A percentile compares a stretch with the other conserved stretches of the same genome.
phyloP scores from a whole-genome alignment of 2,888 invertebrate genomes.

The Drosophila borealis region DNA sequence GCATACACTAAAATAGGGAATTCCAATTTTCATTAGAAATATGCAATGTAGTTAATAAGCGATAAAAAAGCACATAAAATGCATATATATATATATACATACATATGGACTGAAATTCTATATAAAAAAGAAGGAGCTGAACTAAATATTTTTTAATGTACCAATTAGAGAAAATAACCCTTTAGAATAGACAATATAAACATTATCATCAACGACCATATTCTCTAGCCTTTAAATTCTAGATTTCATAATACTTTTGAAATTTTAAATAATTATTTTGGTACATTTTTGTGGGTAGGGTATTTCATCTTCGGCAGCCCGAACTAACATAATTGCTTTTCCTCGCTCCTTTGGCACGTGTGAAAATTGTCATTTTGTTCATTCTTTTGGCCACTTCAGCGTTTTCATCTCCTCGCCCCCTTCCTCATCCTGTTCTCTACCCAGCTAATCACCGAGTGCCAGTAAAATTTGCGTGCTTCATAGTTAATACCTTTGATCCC shows the following conservation, averaged over 20 bases:
- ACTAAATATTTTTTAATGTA: too few species aligned
- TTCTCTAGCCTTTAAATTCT: too few species aligned
- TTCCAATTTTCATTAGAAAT: neutral
- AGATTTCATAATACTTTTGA: too few species aligned
- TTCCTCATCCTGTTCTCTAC: neutral
- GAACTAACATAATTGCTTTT: too few species aligned
- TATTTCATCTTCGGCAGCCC: neutral
- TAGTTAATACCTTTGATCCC: constrained; percentile 53
- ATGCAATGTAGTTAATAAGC: neutral
- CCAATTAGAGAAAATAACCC: too few species aligned
- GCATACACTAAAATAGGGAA: constrained; percentile 1
- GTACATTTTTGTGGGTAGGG: neutral
- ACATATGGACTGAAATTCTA: too few species aligned
- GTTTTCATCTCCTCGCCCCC: neutral
- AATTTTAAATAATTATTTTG: too few species aligned
- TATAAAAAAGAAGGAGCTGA: too few species aligned
- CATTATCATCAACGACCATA: too few species aligned
- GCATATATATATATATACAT: too few species aligned
- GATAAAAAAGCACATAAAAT: neutral
- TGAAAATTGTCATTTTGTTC: constrained; percentile 52
- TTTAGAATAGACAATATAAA: too few species aligned
- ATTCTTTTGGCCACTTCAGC: constrained; percentile 28
- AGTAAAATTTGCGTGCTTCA: constrained; percentile 46
- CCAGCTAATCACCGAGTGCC: constrained; percentile 57
- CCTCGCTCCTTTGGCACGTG: constrained; percentile 37